These are phyloP conservation scores for Chydorus sphaericus DNA, from an alignment of 2,888 invertebrate genomes.

Conservation along the genomic window DNA sequence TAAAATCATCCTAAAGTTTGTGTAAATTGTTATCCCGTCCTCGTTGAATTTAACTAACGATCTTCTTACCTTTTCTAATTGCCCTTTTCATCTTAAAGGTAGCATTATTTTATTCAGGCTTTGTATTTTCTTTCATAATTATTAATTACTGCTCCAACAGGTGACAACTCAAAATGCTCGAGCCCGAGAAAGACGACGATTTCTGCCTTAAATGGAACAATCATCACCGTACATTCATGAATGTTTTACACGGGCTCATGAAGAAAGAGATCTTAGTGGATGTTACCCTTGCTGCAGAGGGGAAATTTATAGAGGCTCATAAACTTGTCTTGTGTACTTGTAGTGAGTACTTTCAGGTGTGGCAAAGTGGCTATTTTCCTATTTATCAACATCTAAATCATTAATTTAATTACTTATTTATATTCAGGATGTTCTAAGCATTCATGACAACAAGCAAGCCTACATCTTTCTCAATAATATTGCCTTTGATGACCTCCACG, in stretches of 20 bases:
- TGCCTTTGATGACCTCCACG: neutral
- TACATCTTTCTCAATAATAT: neutral
- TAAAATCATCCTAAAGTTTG: too few relatives aligned
- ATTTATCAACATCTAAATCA: neutral
- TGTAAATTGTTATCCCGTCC: too few relatives aligned
- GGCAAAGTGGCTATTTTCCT: neutral
- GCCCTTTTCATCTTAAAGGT: too few relatives aligned
- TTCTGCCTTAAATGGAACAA: conserved; percentile 3
- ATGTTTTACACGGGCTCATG: neutral
- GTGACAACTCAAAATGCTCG: too few relatives aligned
- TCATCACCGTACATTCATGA: neutral
- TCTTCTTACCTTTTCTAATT: too few relatives aligned
- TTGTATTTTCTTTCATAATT: too few relatives aligned
- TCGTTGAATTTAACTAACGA: too few relatives aligned
- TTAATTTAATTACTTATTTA: neutral
- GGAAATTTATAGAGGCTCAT: neutral
- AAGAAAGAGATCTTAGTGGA: neutral
- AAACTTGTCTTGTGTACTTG: neutral
- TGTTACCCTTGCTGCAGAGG: neutral
- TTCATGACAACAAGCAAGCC: neutral
- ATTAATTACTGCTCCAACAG: too few relatives aligned
- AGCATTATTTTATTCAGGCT: too few relatives aligned
- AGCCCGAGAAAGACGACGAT: neutral
- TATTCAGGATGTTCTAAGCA: neutral
- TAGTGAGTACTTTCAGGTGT: neutral